Percentiles rank a stretch among this genome's conserved stretches.
phyloP scores from a whole-genome alignment of 2,113 vertebrate genomes.

The Menura novaehollandiae region DNA sequence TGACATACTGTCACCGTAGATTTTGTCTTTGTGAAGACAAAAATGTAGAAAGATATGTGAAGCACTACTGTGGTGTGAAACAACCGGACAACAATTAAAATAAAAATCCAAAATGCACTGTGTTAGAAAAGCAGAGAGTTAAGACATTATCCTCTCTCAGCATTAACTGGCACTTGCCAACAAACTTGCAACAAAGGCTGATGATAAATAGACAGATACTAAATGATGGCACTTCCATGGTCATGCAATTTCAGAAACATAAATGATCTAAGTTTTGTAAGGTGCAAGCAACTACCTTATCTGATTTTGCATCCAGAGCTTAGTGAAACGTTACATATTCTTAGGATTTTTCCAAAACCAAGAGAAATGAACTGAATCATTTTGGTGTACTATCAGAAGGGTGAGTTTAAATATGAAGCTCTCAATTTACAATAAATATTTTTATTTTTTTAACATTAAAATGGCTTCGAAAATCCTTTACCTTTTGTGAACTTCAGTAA shows the following conservation, averaged over 20 bases:
- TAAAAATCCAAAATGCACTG: neutral
- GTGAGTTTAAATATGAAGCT: neutral
- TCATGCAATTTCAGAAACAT: neutral
- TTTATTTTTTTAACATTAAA: neutral
- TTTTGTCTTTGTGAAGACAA: neutral
- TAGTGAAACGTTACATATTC: neutral
- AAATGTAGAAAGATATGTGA: neutral
- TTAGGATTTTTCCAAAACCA: neutral
- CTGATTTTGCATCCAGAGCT: neutral
- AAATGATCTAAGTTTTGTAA: neutral
- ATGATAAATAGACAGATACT: neutral
- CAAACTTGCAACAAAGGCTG: neutral
- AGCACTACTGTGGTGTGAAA: neutral
- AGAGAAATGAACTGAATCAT: neutral
- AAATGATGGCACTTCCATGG: neutral
- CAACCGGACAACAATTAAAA: neutral
- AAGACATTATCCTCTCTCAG: neutral
- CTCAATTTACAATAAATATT: neutral
- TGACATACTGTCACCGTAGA: neutral
- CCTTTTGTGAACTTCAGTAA: neutral
- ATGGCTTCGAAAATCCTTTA: neutral
- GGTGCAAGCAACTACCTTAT: neutral
- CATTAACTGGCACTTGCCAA: neutral
- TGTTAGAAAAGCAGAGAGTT: neutral
- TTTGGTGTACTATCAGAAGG: neutral